Conservation (phyloP, 1,140 invertebrate genomes). For the Halictus rubicundus region DNA sequence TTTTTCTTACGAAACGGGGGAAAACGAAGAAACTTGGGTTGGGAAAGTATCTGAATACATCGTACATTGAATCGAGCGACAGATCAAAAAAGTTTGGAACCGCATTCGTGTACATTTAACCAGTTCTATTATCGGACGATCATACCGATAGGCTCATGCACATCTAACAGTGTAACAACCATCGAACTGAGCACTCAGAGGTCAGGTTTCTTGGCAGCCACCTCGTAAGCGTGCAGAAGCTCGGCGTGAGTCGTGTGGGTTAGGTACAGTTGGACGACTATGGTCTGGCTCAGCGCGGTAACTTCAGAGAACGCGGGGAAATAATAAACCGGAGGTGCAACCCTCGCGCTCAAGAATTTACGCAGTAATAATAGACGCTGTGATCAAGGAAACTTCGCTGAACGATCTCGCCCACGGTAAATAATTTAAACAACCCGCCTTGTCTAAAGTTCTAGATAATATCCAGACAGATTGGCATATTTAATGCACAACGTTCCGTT, state of each 20-base stretch:
- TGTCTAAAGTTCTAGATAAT: neutral
- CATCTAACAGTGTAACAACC: constrained; percentile 52
- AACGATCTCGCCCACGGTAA: neutral
- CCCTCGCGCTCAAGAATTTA: too few species aligned
- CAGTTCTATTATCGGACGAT: constrained; percentile 17
- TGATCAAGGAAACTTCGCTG: neutral
- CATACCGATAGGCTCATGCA: constrained; percentile 52
- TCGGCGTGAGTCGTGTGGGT: constrained; percentile 68
- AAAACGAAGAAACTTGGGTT: too few species aligned
- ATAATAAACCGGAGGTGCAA: neutral
- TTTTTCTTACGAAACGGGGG: too few species aligned
- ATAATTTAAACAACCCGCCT: neutral
- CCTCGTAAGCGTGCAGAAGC: constrained; percentile 76
- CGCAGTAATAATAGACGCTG: neutral
- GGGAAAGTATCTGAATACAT: neutral
- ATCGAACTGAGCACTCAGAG: constrained; percentile 48
- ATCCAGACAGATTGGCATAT: neutral
- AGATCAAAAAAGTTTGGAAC: neutral
- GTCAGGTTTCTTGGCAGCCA: constrained; percentile 63
- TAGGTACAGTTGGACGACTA: constrained; percentile 39
- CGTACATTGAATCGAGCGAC: neutral
- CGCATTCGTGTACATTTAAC: neutral
- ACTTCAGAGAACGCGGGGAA: too few species aligned
- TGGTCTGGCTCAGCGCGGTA: neutral
- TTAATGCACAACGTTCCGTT: too few species aligned